Evolutionary conservation across 2,888 invertebrate species (phyloP), one percentile per base, ranked within the genome.

Genomic region (Kuschelorhynchus macadamiae): DNA sequence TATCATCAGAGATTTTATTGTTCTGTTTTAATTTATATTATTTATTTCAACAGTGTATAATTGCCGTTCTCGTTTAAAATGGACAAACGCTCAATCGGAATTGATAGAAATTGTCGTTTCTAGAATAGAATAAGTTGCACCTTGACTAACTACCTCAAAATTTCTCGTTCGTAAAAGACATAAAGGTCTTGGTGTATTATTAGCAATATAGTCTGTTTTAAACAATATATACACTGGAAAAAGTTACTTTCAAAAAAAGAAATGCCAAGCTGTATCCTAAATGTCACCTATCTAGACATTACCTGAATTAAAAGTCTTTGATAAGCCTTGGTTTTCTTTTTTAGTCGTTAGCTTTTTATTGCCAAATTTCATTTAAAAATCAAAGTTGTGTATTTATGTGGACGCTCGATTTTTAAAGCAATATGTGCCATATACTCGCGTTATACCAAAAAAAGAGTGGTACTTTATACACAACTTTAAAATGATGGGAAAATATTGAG

Each of bases 1-100:
- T 82, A 81, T 81, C 81, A 80, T 77, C 76, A 80, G 77, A 77
- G 73, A 73, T 77, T 76, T 76, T 76, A 75, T 77, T 74, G 70
- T 73, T 70, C 62, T 63, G 64, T 72, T 72, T 74, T 11, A 36
- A 46, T 41, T 73, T 73, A 59, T 72, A 67, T n/a, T n/a, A n/a
- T 63, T 60, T 21, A 7, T 39, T 46, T 59, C 20, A 33, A 9
- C 14, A 33, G 18, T 42, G 17, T 42, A 59, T n/a, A 16, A 41
- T 44, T 36, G 33, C 49, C 49, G 12, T 12, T 12, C 49, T 36
- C 11, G 56, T 59, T 60, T 61, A 53, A 60, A 67, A 67, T 32
- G 47, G 57, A 64, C 49, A 1, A 39, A 44, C 21, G 25, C 32
- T 53, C 18, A 57, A 47, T 32, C 39, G 14, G 36, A 25, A 30